Evolutionary conservation across 2,888 invertebrate species (phyloP).

Genomic region (Troglohyphantes excavatus): DNA sequence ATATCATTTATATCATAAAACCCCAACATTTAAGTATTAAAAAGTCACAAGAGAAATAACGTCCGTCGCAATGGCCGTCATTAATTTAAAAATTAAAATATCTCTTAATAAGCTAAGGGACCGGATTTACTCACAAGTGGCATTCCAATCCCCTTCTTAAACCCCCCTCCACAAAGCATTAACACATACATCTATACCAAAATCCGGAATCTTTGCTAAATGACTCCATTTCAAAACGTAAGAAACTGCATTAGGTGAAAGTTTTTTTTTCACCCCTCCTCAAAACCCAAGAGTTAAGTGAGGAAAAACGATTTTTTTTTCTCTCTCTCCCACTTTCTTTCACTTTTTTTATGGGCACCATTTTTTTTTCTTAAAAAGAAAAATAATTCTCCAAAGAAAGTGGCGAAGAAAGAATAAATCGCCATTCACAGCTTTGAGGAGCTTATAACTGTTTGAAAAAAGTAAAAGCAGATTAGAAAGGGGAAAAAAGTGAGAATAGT

Average conservation of each 20-base stretch:
- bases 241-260: slow-evolving; percentile 58
- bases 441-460: slow-evolving; percentile 59
- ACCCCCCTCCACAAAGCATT: slow-evolving; percentile 17
- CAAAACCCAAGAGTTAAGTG: slow-evolving; percentile 47
- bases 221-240: slow-evolving; percentile 55
- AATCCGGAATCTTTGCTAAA: slow-evolving; percentile 35
- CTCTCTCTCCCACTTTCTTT: slow-evolving; percentile 20
- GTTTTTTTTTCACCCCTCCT: slow-evolving; percentile 14
- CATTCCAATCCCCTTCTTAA: slow-evolving; percentile 6
- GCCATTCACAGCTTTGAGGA: slow-evolving; percentile 37
- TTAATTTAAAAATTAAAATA: not conserved
- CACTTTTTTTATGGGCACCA: slow-evolving; percentile 60
- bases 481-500: slow-evolving; percentile 1
- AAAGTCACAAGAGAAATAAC: too few relatives aligned
- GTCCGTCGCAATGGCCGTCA: not conserved
- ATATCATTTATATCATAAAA: too few relatives aligned
- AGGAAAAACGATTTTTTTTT: slow-evolving; percentile 49
- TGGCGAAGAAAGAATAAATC: slow-evolving; percentile 20
- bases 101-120: not conserved
- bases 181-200: not conserved
- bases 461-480: slow-evolving; percentile 24
- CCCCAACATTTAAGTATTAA: too few relatives aligned
- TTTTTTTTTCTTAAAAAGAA: slow-evolving; percentile 37
- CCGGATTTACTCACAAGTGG: not conserved
- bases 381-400: slow-evolving; percentile 28